These are phyloP conservation scores for Pandemis cinnamomeana DNA, from an alignment of 2,888 invertebrate genomes.

Conservation along the genomic window DNA sequence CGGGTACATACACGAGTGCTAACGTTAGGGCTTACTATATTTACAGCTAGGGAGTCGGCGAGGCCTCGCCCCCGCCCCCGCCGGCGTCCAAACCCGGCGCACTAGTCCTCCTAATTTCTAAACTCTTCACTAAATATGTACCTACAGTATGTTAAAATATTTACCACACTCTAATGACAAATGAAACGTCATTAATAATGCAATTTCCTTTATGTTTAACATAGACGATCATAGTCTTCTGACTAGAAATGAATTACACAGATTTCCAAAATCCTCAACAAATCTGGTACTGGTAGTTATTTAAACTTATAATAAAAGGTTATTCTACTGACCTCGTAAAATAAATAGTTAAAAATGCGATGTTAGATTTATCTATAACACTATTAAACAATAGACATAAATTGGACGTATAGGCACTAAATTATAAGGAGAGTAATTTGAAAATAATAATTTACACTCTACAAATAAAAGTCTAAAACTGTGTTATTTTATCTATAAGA, in stretches of 20 bases:
- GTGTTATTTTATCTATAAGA: constrained; percentile 69
- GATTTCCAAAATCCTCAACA: constrained; percentile 65
- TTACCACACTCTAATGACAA: constrained; percentile 45
- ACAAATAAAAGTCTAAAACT: constrained; percentile 75
- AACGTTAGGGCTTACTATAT: neutral
- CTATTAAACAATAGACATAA: constrained; percentile 75
- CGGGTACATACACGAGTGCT: neutral
- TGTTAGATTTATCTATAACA: constrained; percentile 69
- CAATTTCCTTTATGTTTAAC: constrained; percentile 62
- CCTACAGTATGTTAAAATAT: constrained; percentile 43
- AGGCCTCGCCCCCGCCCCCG: neutral
- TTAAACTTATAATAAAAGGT: constrained; percentile 68
- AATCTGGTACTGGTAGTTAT: constrained; percentile 66
- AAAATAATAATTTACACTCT: constrained; percentile 79
- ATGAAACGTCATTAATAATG: constrained; percentile 51
- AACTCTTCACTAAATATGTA: constrained; percentile 42
- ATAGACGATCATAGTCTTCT: constrained; percentile 79
- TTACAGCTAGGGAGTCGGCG: neutral
- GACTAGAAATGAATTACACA: constrained; percentile 80
- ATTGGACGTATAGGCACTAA: constrained; percentile 80
- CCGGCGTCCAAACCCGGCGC: neutral
- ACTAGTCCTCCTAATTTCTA: constrained; percentile 46
- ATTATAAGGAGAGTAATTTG: constrained; percentile 68
- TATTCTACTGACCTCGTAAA: constrained; percentile 79
- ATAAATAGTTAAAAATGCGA: constrained; percentile 78